Percentiles rank a stretch among this genome's conserved stretches.
Evolutionary conservation across 2,888 invertebrate genomes (phyloP).

Genomic region (Brachyptera risi): DNA sequence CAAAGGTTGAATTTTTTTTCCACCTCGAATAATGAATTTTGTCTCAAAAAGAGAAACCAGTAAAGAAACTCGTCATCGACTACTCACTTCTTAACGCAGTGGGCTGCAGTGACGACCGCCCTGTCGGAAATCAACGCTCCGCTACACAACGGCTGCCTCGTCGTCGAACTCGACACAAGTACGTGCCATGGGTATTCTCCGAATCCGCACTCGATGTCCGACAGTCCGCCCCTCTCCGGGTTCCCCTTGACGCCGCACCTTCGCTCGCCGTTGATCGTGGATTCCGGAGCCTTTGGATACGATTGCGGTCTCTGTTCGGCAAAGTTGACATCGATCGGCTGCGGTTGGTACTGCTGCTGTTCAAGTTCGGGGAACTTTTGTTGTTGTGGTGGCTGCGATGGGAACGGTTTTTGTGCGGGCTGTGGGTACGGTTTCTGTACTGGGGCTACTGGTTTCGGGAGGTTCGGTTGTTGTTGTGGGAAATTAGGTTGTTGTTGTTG

Average conservation of each 20-base stretch:
- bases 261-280: conserved; percentile 22
- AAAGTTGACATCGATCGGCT: conserved; percentile 33
- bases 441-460: neutral
- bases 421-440: conserved; percentile 17
- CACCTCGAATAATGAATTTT: no score
- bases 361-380: neutral
- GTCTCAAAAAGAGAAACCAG: no score
- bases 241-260: conserved; percentile 44
- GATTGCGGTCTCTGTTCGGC: conserved; percentile 31
- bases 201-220: conserved; percentile 60
- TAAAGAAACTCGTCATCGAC: no score
- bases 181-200: conserved; percentile 87
- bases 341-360: conserved; percentile 12
- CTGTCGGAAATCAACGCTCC: conserved; percentile 72
- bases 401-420: conserved; percentile 3
- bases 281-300: conserved; percentile 34
- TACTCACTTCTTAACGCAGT: conserved; percentile 71
- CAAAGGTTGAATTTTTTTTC: no score
- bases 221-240: conserved; percentile 12
- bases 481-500: conserved; percentile 11
- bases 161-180: conserved; percentile 68
- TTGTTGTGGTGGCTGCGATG: conserved; percentile 1
- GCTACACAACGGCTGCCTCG: conserved; percentile 70
- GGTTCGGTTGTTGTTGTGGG: conserved; percentile 15
- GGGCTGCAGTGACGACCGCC: conserved; percentile 72